Evolutionary conservation across 2,888 invertebrate genomes (phyloP).

Genomic region (Protodeltote pygarga): DNA sequence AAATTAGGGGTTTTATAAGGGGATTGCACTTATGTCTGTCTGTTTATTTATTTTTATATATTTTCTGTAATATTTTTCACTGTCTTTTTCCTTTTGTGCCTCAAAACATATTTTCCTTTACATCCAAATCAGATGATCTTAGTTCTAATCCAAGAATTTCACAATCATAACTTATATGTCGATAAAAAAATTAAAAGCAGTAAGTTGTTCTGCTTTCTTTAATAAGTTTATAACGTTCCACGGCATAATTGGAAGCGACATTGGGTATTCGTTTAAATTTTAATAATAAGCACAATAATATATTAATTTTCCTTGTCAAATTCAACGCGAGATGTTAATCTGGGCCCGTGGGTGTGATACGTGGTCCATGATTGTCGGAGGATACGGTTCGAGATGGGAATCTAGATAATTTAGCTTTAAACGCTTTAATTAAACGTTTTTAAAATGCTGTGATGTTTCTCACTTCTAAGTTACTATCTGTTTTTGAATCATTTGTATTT

Average conservation of each 20-base stretch:
- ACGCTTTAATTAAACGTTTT: conserved; percentile 7
- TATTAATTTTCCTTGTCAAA: conserved; percentile 61
- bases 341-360: conserved; percentile 43
- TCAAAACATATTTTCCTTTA: not conserved
- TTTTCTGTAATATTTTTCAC: not conserved
- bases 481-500: not conserved
- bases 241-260: conserved; percentile 47
- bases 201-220: conserved; percentile 29
- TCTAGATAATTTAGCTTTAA: not conserved
- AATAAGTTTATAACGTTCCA: conserved; percentile 44
- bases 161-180: conserved; percentile 32
- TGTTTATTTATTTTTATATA: not conserved
- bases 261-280: conserved; percentile 51
- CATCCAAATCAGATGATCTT: conserved; percentile 10
- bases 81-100: too few species aligned
- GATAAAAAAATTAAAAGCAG: conserved; percentile 38
- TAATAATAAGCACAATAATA: conserved; percentile 63
- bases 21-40: conserved; percentile 2
- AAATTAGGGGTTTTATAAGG: too few species aligned
- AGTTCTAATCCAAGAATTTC: conserved; percentile 8
- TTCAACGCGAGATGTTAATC: conserved; percentile 57
- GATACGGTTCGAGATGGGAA: conserved; percentile 4
- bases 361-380: conserved; percentile 37
- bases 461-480: not conserved
- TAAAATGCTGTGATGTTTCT: not conserved